Percentiles rank a stretch among this genome's conserved stretches.
These are phyloP conservation scores for Protodeltote pygarga DNA, from an alignment of 2,888 invertebrate species.

Conservation along the genomic window DNA sequence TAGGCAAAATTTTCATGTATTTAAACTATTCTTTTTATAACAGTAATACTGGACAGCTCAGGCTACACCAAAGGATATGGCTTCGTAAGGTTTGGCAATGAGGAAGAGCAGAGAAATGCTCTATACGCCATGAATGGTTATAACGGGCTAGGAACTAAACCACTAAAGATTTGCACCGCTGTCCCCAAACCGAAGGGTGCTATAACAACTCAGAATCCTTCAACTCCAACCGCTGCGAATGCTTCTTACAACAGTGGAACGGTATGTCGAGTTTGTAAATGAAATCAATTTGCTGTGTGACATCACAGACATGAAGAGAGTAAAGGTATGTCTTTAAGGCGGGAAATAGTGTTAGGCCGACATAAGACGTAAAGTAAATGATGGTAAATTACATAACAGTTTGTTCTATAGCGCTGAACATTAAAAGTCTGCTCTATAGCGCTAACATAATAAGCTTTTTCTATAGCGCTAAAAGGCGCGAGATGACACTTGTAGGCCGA, in stretches of 20 bases:
- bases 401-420: no score
- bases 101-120: conserved; percentile 97
- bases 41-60: conserved; percentile 95
- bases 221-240: conserved; percentile 63
- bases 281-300: background rate
- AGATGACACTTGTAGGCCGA: no score
- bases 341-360: no score
- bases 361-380: no score
- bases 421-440: no score
- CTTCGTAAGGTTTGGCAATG: conserved; percentile 97
- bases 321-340: no score
- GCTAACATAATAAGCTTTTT: no score
- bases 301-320: background rate
- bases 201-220: conserved; percentile 61
- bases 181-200: conserved; percentile 93
- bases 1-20: background rate
- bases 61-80: conserved; percentile 98
- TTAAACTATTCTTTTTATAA: conserved; percentile 48
- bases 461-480: no score
- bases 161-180: conserved; percentile 96
- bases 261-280: no score
- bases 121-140: conserved; percentile 97
- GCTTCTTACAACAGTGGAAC: conserved; percentile 70
- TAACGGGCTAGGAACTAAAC: conserved; percentile 94
- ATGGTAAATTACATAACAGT: no score